phyloP scores from a whole-genome alignment of 2,113 vertebrate species.

The Glareola pratincola region DNA sequence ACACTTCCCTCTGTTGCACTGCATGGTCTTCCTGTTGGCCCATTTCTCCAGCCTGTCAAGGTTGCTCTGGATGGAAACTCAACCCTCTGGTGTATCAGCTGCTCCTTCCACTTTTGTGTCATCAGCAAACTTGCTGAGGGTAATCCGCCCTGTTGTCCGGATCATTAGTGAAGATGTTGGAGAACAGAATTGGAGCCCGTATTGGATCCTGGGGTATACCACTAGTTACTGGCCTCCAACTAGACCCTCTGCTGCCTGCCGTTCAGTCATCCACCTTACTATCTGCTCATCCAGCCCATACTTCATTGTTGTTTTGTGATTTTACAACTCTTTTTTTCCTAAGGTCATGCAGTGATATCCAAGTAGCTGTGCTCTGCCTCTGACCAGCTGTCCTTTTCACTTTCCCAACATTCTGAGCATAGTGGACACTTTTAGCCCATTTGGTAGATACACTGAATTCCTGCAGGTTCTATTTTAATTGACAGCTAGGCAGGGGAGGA shows the following conservation, averaged over 20 bases:
- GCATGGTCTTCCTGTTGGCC: neutral
- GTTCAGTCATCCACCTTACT: neutral
- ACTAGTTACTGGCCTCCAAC: neutral
- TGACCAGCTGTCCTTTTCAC: neutral
- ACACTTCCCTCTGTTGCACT: neutral
- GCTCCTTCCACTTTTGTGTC: neutral
- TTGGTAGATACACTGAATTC: neutral
- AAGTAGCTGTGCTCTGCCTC: neutral
- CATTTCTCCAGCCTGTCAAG: neutral
- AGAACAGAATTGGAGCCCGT: neutral
- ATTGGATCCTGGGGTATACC: neutral
- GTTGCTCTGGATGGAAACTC: neutral
- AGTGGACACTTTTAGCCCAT: neutral
- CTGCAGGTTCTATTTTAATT: neutral
- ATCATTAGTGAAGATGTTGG: neutral
- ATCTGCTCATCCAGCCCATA: neutral
- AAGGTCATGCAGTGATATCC: neutral
- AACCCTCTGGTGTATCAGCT: neutral
- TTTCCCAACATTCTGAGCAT: neutral
- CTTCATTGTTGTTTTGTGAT: neutral
- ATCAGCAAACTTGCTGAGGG: neutral
- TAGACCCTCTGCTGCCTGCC: neutral
- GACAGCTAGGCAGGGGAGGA: neutral
- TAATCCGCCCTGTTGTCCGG: neutral
- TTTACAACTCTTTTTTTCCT: neutral